Evolutionary conservation across 2,113 vertebrate species (phyloP), one percentile per base, ranked within the genome.

Genomic region (Pteruthius melanotis): DNA sequence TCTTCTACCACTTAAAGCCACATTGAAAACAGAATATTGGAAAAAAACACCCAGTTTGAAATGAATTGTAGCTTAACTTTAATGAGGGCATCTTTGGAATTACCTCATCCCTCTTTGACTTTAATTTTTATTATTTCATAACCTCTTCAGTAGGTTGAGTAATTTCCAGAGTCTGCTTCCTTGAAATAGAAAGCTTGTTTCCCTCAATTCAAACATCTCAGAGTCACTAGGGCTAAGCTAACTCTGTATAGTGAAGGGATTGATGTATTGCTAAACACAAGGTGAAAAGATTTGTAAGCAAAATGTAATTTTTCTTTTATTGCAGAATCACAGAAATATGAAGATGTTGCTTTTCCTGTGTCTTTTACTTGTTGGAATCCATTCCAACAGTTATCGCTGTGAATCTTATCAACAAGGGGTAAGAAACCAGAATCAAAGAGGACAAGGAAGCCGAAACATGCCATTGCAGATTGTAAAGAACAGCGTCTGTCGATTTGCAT

Each of bases 401-500:
- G 68, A 98, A 23, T 24, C 49, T 27, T 40, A 20, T 27, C 6
- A 20, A 17, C 86, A 80, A 74, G 44, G 66, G 60, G 42, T 65
- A 13, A 59, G 88, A 52, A 92, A 74, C 14, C 74, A 77, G 30
- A 90, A 20, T 11, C 93, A 95, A 89, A 76, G 90, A 80, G 80
- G 17, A 44, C 94, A 28, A 52, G 59, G 7, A 56, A 93, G 90
- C 30, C 69, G 0, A 66, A 59, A 95, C 10, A 23, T 20, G 54
- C 93, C 78, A 30, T 42, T 60, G 56, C 47, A 89, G 61, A 50
- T 24, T 7, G 68, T 87, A 53, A 17, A 87, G 39, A 87, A 35
- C 30, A 77, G 75, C 44, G 44, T 92, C 98, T 39, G 82, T 96
- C 23, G 89, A 75, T 99, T 99, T 64, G 98, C 97, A 27, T 98